These are phyloP conservation scores for Pelmatolapia mariae DNA, from an alignment of 2,113 vertebrate genomes.

Conservation along the genomic window DNA sequence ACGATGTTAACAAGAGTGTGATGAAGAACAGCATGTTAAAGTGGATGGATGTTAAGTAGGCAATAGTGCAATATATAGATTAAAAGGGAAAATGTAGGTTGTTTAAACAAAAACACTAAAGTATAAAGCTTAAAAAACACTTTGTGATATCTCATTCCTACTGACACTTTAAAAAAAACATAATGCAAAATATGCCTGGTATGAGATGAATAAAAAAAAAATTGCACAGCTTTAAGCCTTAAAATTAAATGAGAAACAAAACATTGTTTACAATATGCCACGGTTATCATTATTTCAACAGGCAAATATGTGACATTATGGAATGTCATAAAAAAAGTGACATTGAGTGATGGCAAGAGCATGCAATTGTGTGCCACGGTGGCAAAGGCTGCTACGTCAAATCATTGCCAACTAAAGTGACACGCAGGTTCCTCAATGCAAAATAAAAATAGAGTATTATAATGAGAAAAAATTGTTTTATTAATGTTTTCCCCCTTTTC, in stretches of 20 bases:
- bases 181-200: background rate
- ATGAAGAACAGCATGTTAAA: background rate
- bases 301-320: constrained; percentile 38
- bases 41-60: background rate
- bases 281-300: constrained; percentile 31
- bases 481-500: constrained; percentile 42
- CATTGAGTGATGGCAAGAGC: constrained; percentile 61
- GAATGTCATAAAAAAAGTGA: constrained; percentile 49
- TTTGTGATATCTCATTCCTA: background rate
- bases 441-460: constrained; percentile 62
- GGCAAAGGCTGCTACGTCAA: constrained; percentile 36
- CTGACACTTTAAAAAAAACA: background rate
- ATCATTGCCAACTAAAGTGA: constrained; percentile 42
- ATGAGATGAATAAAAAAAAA: background rate
- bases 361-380: constrained; percentile 33
- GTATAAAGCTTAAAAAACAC: background rate
- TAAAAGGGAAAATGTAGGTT: background rate
- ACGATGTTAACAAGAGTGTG: background rate
- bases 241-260: background rate
- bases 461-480: constrained; percentile 64
- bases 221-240: background rate
- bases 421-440: constrained; percentile 21
- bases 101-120: background rate
- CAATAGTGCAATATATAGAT: background rate
- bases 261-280: background rate